Evolutionary conservation across 2,888 invertebrate species (phyloP), one percentile per base, ranked within the genome.

Genomic region (Helleia helle): DNA sequence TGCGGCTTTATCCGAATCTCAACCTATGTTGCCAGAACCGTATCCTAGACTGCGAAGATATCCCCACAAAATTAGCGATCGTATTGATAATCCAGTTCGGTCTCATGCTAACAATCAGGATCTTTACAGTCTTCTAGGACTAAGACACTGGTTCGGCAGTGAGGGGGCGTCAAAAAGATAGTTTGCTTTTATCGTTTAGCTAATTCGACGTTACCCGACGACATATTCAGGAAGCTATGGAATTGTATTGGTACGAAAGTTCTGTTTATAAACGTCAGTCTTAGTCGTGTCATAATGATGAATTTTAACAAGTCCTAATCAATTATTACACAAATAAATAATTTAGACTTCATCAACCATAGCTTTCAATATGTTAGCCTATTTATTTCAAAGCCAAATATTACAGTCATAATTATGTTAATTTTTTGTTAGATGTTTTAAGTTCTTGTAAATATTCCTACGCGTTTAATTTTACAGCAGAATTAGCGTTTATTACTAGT

Each of bases 351-450:
- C 28, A 30, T 59, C 66, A 43, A 61, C 66, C 73, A 75, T 80
- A 74, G 83, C 81, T 79, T 80, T 76, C 79, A 76, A 62, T 77
- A 79, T 77, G 81, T 73, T 51, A 76, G 70, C 71, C 71, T 80
- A 84, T 81, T 83, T 80, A 83, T 84, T 80, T 75, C 71, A 79
- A 83, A 83, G 76, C 84, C 84, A 84, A 84, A 84, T 81, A 84
- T 73, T 80, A 83, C 75, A 84, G 83, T 84, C 84, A 84, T 84
- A 84, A 73, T 72, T 79, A 69, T 70, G 66, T 66, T 68, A 68
- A 45, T 50, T 67, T 68, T 77, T 75, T 75, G 65, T 73, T 76
- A 79, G 71, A 58, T 69, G 55, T 68, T 69, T 73, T 77, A 77
- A 71, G 74, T 79, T 77, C 58, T 62, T 83, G 83, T 83, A 83